These are phyloP conservation scores for Nerophis lumbriciformis DNA, from an alignment of 2,113 vertebrate genomes.

Conservation along the genomic window DNA sequence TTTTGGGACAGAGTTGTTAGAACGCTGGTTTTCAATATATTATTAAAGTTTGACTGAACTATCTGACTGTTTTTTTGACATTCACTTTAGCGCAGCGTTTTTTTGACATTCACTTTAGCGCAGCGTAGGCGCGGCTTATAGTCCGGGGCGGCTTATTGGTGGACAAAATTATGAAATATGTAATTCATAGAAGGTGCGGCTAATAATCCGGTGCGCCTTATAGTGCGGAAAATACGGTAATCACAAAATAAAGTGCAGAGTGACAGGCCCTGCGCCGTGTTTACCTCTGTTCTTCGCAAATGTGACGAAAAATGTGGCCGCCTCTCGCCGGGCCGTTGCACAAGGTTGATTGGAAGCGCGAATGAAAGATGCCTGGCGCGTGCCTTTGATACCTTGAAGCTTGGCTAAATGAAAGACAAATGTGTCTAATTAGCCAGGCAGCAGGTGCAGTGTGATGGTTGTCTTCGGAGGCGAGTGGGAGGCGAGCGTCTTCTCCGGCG, in stretches of 20 bases:
- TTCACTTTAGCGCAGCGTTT: too few relatives aligned
- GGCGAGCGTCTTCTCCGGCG: constrained; percentile 48
- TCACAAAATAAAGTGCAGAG: not conserved
- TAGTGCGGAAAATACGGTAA: too few relatives aligned
- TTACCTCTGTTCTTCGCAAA: constrained; percentile 13
- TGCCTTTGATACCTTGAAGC: constrained; percentile 53
- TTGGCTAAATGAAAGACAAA: constrained; percentile 59
- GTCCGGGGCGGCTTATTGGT: too few relatives aligned
- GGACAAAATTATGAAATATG: too few relatives aligned
- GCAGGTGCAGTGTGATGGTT: constrained; percentile 60
- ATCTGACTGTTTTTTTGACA: too few relatives aligned
- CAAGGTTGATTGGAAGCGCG: constrained; percentile 13
- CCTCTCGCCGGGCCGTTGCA: not conserved
- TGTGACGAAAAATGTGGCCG: not conserved
- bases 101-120: too few relatives aligned
- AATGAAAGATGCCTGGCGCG: constrained; percentile 20
- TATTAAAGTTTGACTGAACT: too few relatives aligned
- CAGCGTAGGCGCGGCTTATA: too few relatives aligned
- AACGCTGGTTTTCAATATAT: too few relatives aligned
- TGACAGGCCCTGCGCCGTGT: constrained; percentile 2
- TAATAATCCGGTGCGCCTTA: too few relatives aligned
- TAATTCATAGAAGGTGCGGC: too few relatives aligned
- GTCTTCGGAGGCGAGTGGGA: constrained; percentile 40
- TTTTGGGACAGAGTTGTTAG: too few relatives aligned
- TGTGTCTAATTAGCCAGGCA: constrained; percentile 63